Conservation (phyloP, 2,888 invertebrate species). For the Hypomecis atomaria region DNA sequence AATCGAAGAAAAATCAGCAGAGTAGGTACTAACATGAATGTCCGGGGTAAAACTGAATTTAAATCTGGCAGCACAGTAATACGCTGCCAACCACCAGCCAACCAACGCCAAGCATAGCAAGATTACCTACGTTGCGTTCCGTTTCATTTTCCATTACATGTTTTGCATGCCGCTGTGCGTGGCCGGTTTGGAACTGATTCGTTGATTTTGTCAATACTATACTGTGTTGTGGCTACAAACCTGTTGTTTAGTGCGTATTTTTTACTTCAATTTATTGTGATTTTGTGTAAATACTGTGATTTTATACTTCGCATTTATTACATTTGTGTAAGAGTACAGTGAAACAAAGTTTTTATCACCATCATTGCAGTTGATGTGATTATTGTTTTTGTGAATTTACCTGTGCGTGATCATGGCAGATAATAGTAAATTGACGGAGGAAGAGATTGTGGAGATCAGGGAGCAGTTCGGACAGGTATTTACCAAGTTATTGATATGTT, state of each 20-base stretch:
- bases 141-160: slow-evolving; percentile 31
- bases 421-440: slow-evolving; percentile 85
- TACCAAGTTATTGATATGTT: slow-evolving; percentile 53
- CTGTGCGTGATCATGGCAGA: slow-evolving; percentile 76
- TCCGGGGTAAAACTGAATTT: neutral
- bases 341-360: slow-evolving; percentile 38
- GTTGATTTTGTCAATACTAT: slow-evolving; percentile 25
- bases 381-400: slow-evolving; percentile 69
- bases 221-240: slow-evolving; percentile 23
- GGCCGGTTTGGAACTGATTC: slow-evolving; percentile 34
- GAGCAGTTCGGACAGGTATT: slow-evolving; percentile 90
- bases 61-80: slow-evolving; percentile 15
- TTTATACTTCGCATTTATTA: slow-evolving; percentile 39
- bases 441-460: slow-evolving; percentile 90
- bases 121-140: slow-evolving; percentile 25
- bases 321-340: slow-evolving; percentile 63
- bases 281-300: slow-evolving; percentile 44
- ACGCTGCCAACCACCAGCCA: no score
- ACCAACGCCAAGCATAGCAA: slow-evolving; percentile 29
- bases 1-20: no score
- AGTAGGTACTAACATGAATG: neutral
- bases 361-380: slow-evolving; percentile 66
- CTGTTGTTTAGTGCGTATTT: slow-evolving; percentile 28
- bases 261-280: slow-evolving; percentile 17
- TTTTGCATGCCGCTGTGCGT: slow-evolving; percentile 27